Evolutionary conservation across 1,140 invertebrate species (phyloP), one percentile per base, ranked within the genome.

Genomic region (Leguminivora glycinivorella): DNA sequence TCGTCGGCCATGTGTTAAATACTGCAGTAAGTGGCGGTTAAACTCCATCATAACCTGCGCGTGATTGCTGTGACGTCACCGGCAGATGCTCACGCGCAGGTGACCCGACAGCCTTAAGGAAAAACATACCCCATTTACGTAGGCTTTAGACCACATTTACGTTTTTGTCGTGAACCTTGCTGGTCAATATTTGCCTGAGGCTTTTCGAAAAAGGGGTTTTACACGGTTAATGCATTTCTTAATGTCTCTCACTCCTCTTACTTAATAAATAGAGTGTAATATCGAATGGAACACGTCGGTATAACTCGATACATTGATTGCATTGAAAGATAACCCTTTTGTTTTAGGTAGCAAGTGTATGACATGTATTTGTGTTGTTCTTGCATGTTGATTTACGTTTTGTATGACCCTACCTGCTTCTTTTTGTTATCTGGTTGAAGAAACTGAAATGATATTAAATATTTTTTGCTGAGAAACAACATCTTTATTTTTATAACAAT

Each of bases 311-410:
- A 63, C 26, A 31, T 9, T 63, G 25, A 63, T 52, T 52, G 19
- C 58, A 63, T 63, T 29, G 26, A 17, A 29, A 29, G 58, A 63
- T 29, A 63, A 63, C 25, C 25, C 58, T 17, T 29, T 29, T 63
- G 58, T 63, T 63, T 63, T 63, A 63, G 58, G 58, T 63, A 63
- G 58, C 58, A 63, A 63, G 58, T 63, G 25, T 52, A 52, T 29
- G 58, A 29, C 58, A 29, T 29, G 58, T 63, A 58, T 31, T 63
- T 63, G 19, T 63, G 58, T 63, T 63, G 56, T 14, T 26, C 17
- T 60, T 63, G 10, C 26, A 17, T 63, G 47, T 52, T 52, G 47
- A 52, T 52, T 52, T 52, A 52, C n/a, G 19, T 52, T 52, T 52
- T 52, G 47, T 52, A 22, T 22, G 7, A 9, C 17, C 22, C 22